phyloP scores from a whole-genome alignment of 1,140 invertebrate species.

The Orchestia grillus region DNA sequence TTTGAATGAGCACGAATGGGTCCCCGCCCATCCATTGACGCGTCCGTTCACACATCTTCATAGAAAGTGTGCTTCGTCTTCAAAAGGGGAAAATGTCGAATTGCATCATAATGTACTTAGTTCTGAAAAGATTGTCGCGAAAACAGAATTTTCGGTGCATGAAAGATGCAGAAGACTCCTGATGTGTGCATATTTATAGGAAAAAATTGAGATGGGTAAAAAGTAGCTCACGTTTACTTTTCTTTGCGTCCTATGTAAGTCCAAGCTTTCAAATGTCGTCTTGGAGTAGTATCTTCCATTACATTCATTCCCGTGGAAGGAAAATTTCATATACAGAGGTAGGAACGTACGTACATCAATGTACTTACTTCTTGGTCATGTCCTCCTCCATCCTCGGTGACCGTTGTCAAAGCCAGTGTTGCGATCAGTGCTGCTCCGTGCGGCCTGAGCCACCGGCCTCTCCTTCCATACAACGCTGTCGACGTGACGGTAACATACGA shows the following conservation, averaged over 20 bases:
- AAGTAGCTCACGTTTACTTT: not conserved
- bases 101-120: no score
- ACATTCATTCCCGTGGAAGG: not conserved
- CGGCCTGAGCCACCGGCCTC: no score
- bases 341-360: not conserved
- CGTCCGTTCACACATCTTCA: no score
- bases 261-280: not conserved
- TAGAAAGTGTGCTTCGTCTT: no score
- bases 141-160: no score
- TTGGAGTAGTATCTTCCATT: not conserved
- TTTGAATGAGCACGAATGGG: no score
- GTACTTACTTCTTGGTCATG: not conserved
- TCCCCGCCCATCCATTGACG: no score
- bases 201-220: not conserved
- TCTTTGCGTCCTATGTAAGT: not conserved
- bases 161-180: no score
- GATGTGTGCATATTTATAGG: no score
- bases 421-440: not conserved
- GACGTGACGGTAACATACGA: constrained; percentile 39
- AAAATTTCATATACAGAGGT: not conserved
- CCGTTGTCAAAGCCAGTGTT: not conserved
- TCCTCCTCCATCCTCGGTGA: not conserved
- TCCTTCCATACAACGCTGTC: not conserved
- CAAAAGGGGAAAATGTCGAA: no score
- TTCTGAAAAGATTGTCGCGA: no score